Evolutionary conservation across 2,113 vertebrate species (phyloP).

Genomic region (Talpa occidentalis): DNA sequence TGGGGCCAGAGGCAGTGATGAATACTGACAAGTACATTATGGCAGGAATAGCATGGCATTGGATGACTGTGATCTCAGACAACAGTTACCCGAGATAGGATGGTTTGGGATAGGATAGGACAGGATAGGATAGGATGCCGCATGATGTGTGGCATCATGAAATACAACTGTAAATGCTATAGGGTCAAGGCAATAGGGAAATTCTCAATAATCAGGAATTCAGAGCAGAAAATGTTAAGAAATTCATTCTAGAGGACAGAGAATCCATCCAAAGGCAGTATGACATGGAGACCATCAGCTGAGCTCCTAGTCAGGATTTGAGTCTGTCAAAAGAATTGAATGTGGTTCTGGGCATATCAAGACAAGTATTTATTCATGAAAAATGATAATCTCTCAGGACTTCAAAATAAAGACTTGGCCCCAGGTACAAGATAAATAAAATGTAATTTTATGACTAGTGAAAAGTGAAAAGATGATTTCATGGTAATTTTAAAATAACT

Average conservation of each 20-base stretch:
- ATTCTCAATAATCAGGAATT: neutral
- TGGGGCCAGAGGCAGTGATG: neutral
- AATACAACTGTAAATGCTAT: neutral
- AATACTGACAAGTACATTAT: neutral
- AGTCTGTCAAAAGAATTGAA: neutral
- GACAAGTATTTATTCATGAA: neutral
- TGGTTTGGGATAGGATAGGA: neutral
- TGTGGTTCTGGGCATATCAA: neutral
- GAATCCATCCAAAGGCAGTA: neutral
- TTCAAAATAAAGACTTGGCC: slow-evolving; percentile 9
- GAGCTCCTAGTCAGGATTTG: neutral
- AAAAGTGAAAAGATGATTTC: neutral
- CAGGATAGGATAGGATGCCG: too few relatives aligned
- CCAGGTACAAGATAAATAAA: neutral
- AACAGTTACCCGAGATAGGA: neutral
- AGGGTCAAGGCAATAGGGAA: neutral
- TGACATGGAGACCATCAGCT: neutral
- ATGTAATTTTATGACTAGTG: neutral
- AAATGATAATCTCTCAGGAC: neutral
- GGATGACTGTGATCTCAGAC: neutral
- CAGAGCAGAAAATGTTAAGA: neutral
- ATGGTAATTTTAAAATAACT: neutral
- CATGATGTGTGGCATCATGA: neutral
- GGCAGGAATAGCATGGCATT: neutral
- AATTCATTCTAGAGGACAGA: neutral